Evolutionary conservation across 1,140 invertebrate species (phyloP), one percentile per base, ranked within the genome.

Genomic region (Nylanderia fulva): DNA sequence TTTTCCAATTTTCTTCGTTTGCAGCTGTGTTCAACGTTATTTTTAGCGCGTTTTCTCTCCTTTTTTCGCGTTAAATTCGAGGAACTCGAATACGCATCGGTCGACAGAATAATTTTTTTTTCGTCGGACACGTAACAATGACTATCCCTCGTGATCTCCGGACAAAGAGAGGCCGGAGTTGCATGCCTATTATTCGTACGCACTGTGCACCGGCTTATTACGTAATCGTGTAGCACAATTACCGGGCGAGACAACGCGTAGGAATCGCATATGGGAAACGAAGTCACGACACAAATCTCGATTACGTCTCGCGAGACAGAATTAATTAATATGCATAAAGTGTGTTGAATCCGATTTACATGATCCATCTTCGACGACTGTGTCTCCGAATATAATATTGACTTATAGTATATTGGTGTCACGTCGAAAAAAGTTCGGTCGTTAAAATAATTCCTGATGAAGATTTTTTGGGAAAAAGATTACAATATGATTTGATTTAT

Each of bases 281-380:
- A 84, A 92, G 90, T 92, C 91, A 90, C 93, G 92, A 92, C 92
- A 93, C 91, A 93, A 90, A 93, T 93, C 91, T 90, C 85, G 88
- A 91, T 87, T 91, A 91, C 89, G 85, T 54, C 42, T 36, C 29
- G 29, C 18, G 21, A 7, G 76, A 7, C 66, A 18, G n/a, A 63
- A 80, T 42, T 54, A 48, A 29, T 61, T 45, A 79, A 56, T 52
- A 18, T 48, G 52, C 48, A 48, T 4, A 48, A 18, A 48, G n/a
- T 52, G 29, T 77, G 56, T 84, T 87, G 54, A 54, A 72, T 54
- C 71, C 76, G 21, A 66, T 24, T 66, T 77, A 33, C 15, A 66
- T 24, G 15, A 79, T 54, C 66, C n/a, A 68, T 27, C 52, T 79
- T 54, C 60, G 36, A 39, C n/a, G 6, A 76, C 13, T 75, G 9